Conservation (phyloP, 2,888 invertebrate species). For the Oscheius myriophilus region DNA sequence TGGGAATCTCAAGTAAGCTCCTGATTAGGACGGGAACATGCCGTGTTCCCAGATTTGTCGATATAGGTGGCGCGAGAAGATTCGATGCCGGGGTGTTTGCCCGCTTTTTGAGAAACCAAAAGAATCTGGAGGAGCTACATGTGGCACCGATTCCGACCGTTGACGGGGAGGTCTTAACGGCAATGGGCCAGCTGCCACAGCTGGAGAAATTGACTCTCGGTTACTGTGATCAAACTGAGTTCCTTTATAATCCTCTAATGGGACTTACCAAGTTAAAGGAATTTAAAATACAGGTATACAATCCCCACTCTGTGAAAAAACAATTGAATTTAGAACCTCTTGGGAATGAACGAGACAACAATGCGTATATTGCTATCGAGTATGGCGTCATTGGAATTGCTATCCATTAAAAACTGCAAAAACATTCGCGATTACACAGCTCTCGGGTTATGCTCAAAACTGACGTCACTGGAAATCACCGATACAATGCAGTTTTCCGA, state of each 20-base stretch:
- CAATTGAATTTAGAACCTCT: slow-evolving; percentile 32
- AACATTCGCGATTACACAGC: slow-evolving; percentile 38
- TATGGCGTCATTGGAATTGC: slow-evolving; percentile 29
- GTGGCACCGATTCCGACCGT: slow-evolving; percentile 34
- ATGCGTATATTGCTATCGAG: slow-evolving; percentile 29
- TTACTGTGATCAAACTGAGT: slow-evolving; percentile 20
- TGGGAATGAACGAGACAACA: slow-evolving; percentile 33
- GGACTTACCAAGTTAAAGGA: slow-evolving; percentile 16
- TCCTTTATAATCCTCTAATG: slow-evolving; percentile 20
- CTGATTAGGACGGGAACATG: neutral
- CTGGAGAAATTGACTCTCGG: slow-evolving; percentile 13
- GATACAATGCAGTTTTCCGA: slow-evolving; percentile 39
- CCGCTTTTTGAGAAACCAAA: slow-evolving; percentile 32
- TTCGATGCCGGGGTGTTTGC: slow-evolving; percentile 32
- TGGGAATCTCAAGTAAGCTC: slow-evolving; percentile 30
- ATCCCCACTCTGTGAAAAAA: too few relatives aligned
- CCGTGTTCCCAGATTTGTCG: slow-evolving; percentile 26
- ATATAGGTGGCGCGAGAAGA: slow-evolving; percentile 33
- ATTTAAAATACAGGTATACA: slow-evolving; percentile 22
- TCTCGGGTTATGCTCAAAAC: slow-evolving; percentile 29
- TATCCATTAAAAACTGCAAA: slow-evolving; percentile 35
- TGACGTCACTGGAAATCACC: slow-evolving; percentile 34
- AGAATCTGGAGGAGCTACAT: slow-evolving; percentile 26
- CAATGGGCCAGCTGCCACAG: slow-evolving; percentile 20
- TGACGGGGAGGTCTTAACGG: slow-evolving; percentile 14